These are phyloP conservation scores for Hanleya hanleyi DNA, from an alignment of 2,888 invertebrate species.

Conservation along the genomic window DNA sequence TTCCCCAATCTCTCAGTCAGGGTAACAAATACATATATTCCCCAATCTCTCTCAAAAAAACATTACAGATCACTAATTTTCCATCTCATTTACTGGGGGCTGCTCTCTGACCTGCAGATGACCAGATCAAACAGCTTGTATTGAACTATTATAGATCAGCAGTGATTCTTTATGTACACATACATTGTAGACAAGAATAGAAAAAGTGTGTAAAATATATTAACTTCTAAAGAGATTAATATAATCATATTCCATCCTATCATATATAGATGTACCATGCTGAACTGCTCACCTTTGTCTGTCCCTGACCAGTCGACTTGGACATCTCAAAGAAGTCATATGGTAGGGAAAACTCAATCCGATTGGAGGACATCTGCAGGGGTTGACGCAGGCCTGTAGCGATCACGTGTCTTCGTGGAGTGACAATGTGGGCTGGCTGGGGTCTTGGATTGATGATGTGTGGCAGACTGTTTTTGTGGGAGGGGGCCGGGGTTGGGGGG, in stretches of 20 bases:
- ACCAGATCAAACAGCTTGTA: too few relatives aligned
- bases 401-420: constrained; percentile 68
- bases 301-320: constrained; percentile 37
- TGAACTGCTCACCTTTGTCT: constrained; percentile 39
- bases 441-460: constrained; percentile 68
- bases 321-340: constrained; percentile 54
- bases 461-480: constrained; percentile 61
- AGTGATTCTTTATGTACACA: background rate
- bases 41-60: too few relatives aligned
- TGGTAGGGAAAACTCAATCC: constrained; percentile 65
- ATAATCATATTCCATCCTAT: background rate
- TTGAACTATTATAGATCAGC: background rate
- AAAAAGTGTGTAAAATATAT: background rate
- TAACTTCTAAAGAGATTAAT: background rate
- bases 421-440: constrained; percentile 55
- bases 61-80: too few relatives aligned
- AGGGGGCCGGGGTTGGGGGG: constrained; percentile 57
- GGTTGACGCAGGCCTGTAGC: constrained; percentile 72
- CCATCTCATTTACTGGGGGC: too few relatives aligned
- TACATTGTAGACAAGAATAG: background rate
- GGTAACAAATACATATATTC: too few relatives aligned
- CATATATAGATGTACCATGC: background rate
- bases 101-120: too few relatives aligned
- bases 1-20: too few relatives aligned
- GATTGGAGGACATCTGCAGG: constrained; percentile 63